Evolutionary conservation across 2,113 vertebrate species (phyloP), one percentile per base, ranked within the genome.

Genomic region (Brachirus orientalis): DNA sequence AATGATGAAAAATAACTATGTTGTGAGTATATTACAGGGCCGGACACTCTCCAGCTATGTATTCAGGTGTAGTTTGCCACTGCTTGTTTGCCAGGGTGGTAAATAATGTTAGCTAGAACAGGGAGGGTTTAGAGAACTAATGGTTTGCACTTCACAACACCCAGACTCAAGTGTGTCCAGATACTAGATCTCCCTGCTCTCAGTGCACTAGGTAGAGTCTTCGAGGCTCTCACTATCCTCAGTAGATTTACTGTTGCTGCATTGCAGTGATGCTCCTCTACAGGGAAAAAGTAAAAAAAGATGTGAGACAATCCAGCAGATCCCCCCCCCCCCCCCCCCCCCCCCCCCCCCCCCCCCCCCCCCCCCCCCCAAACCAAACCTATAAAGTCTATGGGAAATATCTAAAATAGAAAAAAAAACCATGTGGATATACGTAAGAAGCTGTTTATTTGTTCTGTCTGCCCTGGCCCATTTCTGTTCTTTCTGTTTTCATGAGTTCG

Each of bases 21-120:
- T 89, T 88, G 89, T 92, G 87, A 92, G 88, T 90, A 82, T 90
- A 87, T 86, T 87, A 87, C 84, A 91, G 88, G 86, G 85, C 88
- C 36, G 79, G 92, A 88, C 79, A 53, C 72, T 66, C 77, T 87
- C 84, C 86, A 80, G 86, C 85, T 65, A 58, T 90, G 89, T 89
- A 90, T 91, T 92, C 91, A 92, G 91, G 90, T 91, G 91, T 90
- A 89, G 90, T 92, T 91, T 92, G 72, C 90, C 87, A 86, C 89
- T 80, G 83, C 88, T 87, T 80, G 83, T 88, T 80, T 89, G 86
- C 87, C 88, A 87, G 85, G 84, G 72, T 83, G 87, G 86, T 88
- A 84, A 90, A 89, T 86, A 75, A 85, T 80, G 83, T 87, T 84
- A 86, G 84, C 74, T 88, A 90, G 88, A 87, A 80, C 82, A 83